Percentiles rank a stretch among this genome's conserved stretches.
These are phyloP conservation scores for Ceratothoa steindachneri DNA, from an alignment of 2,888 invertebrate genomes.

Conservation along the genomic window DNA sequence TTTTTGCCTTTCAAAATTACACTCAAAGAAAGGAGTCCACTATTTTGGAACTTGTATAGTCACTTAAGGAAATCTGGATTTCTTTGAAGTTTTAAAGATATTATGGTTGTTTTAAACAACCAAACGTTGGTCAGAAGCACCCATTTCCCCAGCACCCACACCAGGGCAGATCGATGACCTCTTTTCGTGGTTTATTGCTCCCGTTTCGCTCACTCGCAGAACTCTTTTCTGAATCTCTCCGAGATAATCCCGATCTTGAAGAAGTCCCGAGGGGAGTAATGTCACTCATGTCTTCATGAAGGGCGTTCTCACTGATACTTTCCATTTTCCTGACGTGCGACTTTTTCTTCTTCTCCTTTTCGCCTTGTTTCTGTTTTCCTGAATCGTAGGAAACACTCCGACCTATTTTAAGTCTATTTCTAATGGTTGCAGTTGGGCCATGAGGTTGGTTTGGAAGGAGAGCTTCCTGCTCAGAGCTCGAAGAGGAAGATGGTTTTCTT, in stretches of 20 bases:
- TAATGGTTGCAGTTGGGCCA: conserved; percentile 25
- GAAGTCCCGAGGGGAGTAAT: conserved; percentile 34
- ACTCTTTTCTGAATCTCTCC: conserved; percentile 48
- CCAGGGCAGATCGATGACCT: conserved; percentile 62
- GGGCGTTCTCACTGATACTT: conserved; percentile 45
- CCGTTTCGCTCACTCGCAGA: conserved; percentile 48
- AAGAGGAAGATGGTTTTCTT: conserved; percentile 27
- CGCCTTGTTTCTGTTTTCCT: conserved; percentile 32
- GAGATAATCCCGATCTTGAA: conserved; percentile 30
- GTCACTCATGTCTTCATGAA: conserved; percentile 44
- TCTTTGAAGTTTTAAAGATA: not conserved
- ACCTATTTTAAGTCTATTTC: conserved; percentile 42
- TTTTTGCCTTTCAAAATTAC: too few species aligned
- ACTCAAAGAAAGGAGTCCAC: not conserved
- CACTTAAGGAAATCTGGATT: not conserved
- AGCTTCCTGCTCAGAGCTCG: conserved; percentile 42
- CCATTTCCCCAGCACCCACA: conserved; percentile 82
- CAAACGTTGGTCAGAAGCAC: conserved; percentile 58
- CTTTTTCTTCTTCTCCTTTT: conserved; percentile 15
- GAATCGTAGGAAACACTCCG: conserved; percentile 38
- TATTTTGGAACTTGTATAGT: not conserved
- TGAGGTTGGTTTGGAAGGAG: conserved; percentile 29
- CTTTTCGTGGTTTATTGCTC: conserved; percentile 39
- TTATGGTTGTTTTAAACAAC: not conserved
- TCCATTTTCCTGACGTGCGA: conserved; percentile 29